Percentiles rank a stretch among this genome's conserved stretches.
phyloP scores from a whole-genome alignment of 2,113 vertebrate genomes.

The Cygnus buccinator region DNA sequence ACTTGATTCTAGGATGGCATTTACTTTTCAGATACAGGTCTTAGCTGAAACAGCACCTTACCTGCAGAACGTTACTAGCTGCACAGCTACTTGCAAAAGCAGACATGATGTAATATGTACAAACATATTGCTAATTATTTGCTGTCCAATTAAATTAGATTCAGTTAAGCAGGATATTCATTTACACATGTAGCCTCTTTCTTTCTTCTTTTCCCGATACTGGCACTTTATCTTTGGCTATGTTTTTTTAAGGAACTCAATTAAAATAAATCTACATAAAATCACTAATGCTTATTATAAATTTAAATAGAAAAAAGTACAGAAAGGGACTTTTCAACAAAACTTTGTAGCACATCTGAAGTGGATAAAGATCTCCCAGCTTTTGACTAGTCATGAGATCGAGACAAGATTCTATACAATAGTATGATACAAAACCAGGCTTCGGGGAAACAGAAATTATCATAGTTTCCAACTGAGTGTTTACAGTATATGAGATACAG shows the following conservation, averaged over 20 bases:
- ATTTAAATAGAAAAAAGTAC: background rate
- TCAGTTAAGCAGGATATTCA: background rate
- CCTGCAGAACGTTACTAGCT: background rate
- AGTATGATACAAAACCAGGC: background rate
- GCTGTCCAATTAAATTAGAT: background rate
- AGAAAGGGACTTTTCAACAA: background rate
- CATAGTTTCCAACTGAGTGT: background rate
- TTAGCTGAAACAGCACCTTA: background rate
- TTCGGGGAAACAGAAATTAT: background rate
- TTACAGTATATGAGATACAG: background rate
- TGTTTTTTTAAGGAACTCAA: background rate
- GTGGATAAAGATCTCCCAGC: background rate
- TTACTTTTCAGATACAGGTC: conserved; percentile 61
- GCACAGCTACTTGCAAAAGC: conserved; percentile 2
- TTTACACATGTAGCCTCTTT: background rate
- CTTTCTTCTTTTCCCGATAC: background rate
- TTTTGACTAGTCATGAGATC: background rate
- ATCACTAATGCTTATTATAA: background rate
- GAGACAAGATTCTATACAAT: background rate
- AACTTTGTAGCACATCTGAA: background rate
- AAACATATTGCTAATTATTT: background rate
- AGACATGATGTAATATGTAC: background rate
- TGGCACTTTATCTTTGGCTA: background rate
- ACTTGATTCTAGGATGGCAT: conserved; percentile 69
- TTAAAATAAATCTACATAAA: conserved; percentile 1